Evolutionary conservation across 2,797 vertebrate genomes (phyloP).

Genomic region (Pipistrellus pipistrellus): DNA sequence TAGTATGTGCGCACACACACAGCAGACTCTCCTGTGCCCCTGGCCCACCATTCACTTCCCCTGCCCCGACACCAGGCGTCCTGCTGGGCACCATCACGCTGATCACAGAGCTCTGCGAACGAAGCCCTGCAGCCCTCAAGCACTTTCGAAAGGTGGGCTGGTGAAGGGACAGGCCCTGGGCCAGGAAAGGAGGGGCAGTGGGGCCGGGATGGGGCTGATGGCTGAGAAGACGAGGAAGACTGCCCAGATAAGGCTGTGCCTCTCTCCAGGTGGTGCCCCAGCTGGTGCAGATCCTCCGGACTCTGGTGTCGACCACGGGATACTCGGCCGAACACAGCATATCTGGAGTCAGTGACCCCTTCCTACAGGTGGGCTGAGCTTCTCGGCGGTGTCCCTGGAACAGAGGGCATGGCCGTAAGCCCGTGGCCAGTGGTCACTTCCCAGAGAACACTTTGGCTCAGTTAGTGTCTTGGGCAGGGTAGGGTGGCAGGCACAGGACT

Average conservation of each 20-base stretch:
- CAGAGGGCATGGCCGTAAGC: background rate
- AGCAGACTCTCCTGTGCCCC: conserved; percentile 20
- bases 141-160: conserved; percentile 92
- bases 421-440: background rate
- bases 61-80: conserved; percentile 89
- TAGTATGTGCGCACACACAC: background rate
- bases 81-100: conserved; percentile 93
- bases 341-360: conserved; percentile 94
- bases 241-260: background rate
- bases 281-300: conserved; percentile 93
- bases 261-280: conserved; percentile 91
- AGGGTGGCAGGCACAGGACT: background rate
- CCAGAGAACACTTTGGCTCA: background rate
- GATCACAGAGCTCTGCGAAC: conserved; percentile 93
- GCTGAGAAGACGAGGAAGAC: background rate
- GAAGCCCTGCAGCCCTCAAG: conserved; percentile 89
- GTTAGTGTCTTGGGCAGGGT: background rate
- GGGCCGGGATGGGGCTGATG: background rate
- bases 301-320: conserved; percentile 90
- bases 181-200: conserved; percentile 6
- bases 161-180: conserved; percentile 20
- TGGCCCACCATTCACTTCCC: conserved; percentile 29
- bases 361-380: conserved; percentile 91
- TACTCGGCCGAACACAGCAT: conserved; percentile 94
- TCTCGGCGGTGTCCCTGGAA: background rate